These are phyloP conservation scores for Prorops nasuta DNA, from an alignment of 1,140 invertebrate species.

Conservation along the genomic window DNA sequence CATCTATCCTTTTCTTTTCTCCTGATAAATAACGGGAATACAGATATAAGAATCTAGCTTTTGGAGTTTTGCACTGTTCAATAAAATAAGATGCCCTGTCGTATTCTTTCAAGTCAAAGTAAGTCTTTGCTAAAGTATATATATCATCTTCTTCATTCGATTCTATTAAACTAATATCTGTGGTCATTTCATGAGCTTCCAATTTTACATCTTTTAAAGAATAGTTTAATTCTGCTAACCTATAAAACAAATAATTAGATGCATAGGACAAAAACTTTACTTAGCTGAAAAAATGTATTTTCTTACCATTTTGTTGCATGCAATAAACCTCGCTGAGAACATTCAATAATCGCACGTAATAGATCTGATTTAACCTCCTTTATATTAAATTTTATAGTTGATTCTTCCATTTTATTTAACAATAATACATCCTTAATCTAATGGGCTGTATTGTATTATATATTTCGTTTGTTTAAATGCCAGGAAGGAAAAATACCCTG, in stretches of 20 bases:
- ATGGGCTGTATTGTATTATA: too few relatives aligned
- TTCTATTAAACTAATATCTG: constrained; percentile 43
- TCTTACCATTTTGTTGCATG: constrained; percentile 74
- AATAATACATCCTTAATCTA: too few relatives aligned
- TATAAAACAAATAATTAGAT: constrained; percentile 34
- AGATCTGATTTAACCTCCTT: constrained; percentile 68
- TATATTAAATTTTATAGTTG: constrained; percentile 58
- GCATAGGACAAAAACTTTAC: neutral
- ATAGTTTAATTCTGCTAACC: constrained; percentile 80
- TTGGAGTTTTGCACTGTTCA: constrained; percentile 66
- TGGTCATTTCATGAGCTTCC: constrained; percentile 42
- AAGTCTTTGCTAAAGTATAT: constrained; percentile 82
- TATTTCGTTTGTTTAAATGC: too few relatives aligned
- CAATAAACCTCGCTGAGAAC: constrained; percentile 67
- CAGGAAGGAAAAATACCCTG: too few relatives aligned
- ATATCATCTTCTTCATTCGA: constrained; percentile 64
- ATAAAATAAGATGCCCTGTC: constrained; percentile 85
- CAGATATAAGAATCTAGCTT: constrained; percentile 75
- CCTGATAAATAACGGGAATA: constrained; percentile 86
- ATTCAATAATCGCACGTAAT: constrained; percentile 66
- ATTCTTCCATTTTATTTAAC: constrained; percentile 46
- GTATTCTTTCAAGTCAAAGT: constrained; percentile 91
- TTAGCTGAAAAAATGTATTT: neutral
- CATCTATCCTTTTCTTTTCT: constrained; percentile 85
- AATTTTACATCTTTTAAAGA: constrained; percentile 69